Evolutionary conservation across 1,140 invertebrate species (phyloP), one percentile per base, ranked within the genome.

Genomic region (Caenorhabditis latens): DNA sequence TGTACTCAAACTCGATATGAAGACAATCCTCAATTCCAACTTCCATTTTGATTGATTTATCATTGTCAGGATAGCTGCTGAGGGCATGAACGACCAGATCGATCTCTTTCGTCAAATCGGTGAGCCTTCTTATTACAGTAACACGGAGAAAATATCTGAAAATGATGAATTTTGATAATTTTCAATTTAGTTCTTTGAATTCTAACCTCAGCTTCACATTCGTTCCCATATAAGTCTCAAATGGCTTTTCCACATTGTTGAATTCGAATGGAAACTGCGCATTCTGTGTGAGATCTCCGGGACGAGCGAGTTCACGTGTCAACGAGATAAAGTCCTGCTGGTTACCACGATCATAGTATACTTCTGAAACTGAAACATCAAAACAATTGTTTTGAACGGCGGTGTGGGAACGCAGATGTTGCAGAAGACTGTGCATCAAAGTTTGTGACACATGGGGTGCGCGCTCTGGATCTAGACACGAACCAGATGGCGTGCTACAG

Each of bases 1-100:
- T 99, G 94, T 99, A 99, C 94, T 99, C 98, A 94, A 99, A 99
- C 93, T 99, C 98, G 94, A 99, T 99, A 94, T 99, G 98, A 84
- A 99, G 94, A 93, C 98, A 99, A 93, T 99, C 98, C 95, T 99
- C 98, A 91, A 95, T 95, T 79, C 94, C 94, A 6, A 94, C 94
- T 91, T 94, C 94, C 94, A 94, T 94, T 90, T 94, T 94, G 85
- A 94, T 94, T 50, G 89, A 93, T 42, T 87, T 82, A 82, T 92
- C 88, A 65, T 97, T 96, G 91, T 99, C 98, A 46, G 98, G 98
- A 94, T 99, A 99, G 91, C 96, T 97, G 90, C 97, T 98, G 88
- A 99, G 94, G 4, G 97, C 98, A 93, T 99, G 98, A 63, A 99
- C 98, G 89, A 97, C 95, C 89, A 99, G 95, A 92, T 99, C 98